A percentile compares a stretch with the other conserved stretches of the same genome.
These are phyloP conservation scores for Trematomus bernacchii DNA, from an alignment of 2,797 vertebrate species.

Conservation along the genomic window DNA sequence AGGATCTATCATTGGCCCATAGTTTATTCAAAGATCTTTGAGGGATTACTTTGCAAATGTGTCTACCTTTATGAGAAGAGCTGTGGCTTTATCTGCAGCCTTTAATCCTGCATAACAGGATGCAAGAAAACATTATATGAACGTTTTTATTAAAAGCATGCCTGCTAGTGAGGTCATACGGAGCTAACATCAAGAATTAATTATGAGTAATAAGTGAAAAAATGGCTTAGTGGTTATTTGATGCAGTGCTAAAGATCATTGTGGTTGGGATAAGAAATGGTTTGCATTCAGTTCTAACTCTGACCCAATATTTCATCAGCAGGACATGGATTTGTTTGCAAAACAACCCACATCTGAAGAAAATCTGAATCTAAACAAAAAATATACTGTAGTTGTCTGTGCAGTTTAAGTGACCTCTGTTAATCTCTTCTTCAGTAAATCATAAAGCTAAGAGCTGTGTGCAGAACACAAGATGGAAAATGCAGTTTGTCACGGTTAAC, in stretches of 20 bases:
- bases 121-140: constrained; percentile 21
- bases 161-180: not conserved
- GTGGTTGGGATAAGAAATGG: constrained; percentile 15
- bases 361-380: not conserved
- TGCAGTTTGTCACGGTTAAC: constrained; percentile 44
- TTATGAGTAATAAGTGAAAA: not conserved
- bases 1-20: constrained; percentile 48
- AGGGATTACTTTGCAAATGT: constrained; percentile 33
- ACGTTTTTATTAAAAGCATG: constrained; percentile 40
- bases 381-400: not conserved
- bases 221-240: constrained; percentile 4
- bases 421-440: constrained; percentile 40
- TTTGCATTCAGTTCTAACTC: constrained; percentile 21
- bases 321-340: constrained; percentile 20
- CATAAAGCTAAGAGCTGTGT: constrained; percentile 16
- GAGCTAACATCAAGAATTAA: constrained; percentile 16
- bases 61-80: constrained; percentile 17
- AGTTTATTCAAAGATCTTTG: constrained; percentile 22
- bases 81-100: not conserved
- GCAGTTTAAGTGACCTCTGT: constrained; percentile 13
- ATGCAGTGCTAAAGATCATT: constrained; percentile 17
- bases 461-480: constrained; percentile 53
- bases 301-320: constrained; percentile 35
- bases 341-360: constrained; percentile 17
- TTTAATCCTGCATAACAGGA: constrained; percentile 13